A percentile compares a stretch with the other conserved stretches of the same genome.
Conservation (phyloP, 1,140 invertebrate genomes). For the Diorhabda sublineata region DNA sequence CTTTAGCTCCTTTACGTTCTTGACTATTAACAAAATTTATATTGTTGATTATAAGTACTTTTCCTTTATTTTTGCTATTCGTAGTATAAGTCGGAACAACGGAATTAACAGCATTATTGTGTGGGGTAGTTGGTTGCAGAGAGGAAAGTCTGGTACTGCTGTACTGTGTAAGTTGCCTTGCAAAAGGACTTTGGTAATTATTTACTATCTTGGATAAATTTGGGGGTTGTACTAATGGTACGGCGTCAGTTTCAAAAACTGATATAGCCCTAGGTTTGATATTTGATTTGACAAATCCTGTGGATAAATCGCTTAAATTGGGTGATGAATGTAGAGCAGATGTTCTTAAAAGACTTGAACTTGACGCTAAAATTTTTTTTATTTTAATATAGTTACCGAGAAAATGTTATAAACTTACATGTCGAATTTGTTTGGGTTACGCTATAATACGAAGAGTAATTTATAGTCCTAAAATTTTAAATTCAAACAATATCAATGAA, state of each 20-base stretch:
- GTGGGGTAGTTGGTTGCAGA: not conserved
- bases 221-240: not conserved
- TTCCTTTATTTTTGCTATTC: conserved; percentile 41
- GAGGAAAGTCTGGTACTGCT: not conserved
- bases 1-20: conserved; percentile 48
- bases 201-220: not conserved
- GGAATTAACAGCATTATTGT: not conserved
- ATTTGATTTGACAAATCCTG: no score
- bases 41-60: conserved; percentile 57
- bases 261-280: not conserved
- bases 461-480: no score
- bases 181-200: conserved; percentile 5
- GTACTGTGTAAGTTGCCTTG: not conserved
- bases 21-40: conserved; percentile 45
- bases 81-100: conserved; percentile 11
- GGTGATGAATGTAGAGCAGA: no score
- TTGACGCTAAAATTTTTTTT: no score
- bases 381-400: no score
- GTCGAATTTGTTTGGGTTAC: no score
- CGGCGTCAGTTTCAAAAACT: conserved; percentile 1
- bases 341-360: no score
- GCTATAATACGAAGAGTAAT: no score
- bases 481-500: no score
- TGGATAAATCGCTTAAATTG: no score
- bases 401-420: no score